Evolutionary conservation across 1,140 invertebrate genomes (phyloP), one percentile per base, ranked within the genome.

Genomic region (Mizuhopecten yessoensis): DNA sequence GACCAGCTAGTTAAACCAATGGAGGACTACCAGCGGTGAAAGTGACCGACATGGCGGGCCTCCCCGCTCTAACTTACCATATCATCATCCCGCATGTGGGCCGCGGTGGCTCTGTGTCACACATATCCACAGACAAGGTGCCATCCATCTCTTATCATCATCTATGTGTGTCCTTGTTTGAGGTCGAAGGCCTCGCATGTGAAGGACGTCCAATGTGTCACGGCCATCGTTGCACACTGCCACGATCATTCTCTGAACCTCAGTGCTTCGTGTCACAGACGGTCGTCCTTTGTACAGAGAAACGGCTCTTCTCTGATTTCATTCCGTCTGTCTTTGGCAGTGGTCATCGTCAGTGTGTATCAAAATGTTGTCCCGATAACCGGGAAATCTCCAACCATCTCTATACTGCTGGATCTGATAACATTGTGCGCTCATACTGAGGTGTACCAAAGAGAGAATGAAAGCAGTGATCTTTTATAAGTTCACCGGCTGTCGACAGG

Each of bases 1-100:
- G 96, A 97, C 87, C 95, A 95, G 34, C 93, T 96, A 90, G 96
- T 96, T n/a, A 96, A 96, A 92, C 96, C 96, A 36, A 91, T 96
- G 89, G 95, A 96, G 88, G 96, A 96, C 89, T 96, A 96, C 88
- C 94, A 95, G 91, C 95, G 95, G 93, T 96, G 96, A 96, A 90
- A 88, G 33, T 90, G 57, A 75, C 23, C 9, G 1, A 75, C 57
- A 7, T 29, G 5, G n/a, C 23, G 57, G 57, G 57, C 57, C 23
- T 9, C n/a, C n/a, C 57, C 23, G 57, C 57, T 75, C 57, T 75
- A 5, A 29, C 57, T 75, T 29, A 75, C 57, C 57, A 75, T 75
- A 75, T 75, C 57, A 75, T 75, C 57, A 75, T 75, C 57, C 57
- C 57, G 11, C n/a, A 75, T 75, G 57, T 75, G 57, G 57, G 57